Percentiles rank a stretch among this genome's conserved stretches.
Evolutionary conservation across 1,140 invertebrate genomes (phyloP).

Genomic region (Zaprionus gabonicus): DNA sequence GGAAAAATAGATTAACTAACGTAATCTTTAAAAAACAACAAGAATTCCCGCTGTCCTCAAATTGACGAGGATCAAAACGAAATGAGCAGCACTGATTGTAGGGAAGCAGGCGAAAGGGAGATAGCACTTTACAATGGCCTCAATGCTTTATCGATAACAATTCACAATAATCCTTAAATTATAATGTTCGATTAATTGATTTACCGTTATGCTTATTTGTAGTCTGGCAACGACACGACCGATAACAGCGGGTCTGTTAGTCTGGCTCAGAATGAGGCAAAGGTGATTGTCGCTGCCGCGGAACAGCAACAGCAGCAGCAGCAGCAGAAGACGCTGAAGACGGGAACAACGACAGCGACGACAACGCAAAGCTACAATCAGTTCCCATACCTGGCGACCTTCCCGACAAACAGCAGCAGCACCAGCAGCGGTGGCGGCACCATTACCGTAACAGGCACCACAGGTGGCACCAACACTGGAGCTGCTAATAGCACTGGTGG

Average conservation of each 20-base stretch:
- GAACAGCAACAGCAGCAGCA: slow-evolving; percentile 39
- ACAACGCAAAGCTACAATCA: slow-evolving; percentile 76
- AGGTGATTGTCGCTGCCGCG: slow-evolving; percentile 71
- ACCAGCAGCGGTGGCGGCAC: slow-evolving; percentile 41
- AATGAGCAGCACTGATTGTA: no score
- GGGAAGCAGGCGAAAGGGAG: background rate
- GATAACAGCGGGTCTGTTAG: slow-evolving; percentile 83
- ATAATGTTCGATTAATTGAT: background rate
- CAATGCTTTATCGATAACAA: background rate
- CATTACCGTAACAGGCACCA: slow-evolving; percentile 39
- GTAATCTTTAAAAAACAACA: no score
- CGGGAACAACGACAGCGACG: slow-evolving; percentile 34
- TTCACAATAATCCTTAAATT: background rate
- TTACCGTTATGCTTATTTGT: slow-evolving; percentile 4
- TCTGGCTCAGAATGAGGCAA: slow-evolving; percentile 71
- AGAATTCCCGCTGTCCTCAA: no score
- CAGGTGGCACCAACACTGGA: slow-evolving; percentile 5
- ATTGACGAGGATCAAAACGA: no score
- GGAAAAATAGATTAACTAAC: no score
- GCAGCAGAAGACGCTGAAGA: slow-evolving; percentile 64
- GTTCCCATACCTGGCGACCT: slow-evolving; percentile 79
- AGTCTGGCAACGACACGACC: slow-evolving; percentile 60
- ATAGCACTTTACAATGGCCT: background rate
- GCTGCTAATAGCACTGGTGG: slow-evolving; percentile 5
- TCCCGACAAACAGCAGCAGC: slow-evolving; percentile 58